Conservation (phyloP, 2,888 invertebrate genomes). For the Actias luna region DNA sequence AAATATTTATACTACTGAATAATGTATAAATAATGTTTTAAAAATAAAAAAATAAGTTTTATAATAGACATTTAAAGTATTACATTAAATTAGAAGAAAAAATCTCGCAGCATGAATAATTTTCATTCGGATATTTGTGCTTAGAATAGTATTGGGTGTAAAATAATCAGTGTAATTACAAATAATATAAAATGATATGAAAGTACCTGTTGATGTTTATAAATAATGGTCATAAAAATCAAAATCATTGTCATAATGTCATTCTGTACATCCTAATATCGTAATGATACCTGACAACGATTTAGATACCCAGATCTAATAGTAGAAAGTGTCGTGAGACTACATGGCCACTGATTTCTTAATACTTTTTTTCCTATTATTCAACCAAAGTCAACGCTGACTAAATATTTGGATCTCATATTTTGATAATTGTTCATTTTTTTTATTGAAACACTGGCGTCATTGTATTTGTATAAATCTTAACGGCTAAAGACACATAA, state of each 20-base stretch:
- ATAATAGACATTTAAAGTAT: background rate
- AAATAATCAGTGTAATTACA: background rate
- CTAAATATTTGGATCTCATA: background rate
- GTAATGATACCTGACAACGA: constrained; percentile 55
- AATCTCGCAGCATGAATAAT: background rate
- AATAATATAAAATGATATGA: background rate
- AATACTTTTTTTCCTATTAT: background rate
- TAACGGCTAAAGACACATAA: background rate
- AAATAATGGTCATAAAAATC: constrained; percentile 34
- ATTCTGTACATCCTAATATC: constrained; percentile 52
- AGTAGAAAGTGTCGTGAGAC: constrained; percentile 47
- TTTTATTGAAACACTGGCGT: background rate
- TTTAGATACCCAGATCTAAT: constrained; percentile 67
- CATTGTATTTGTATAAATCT: background rate
- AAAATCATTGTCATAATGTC: constrained; percentile 54
- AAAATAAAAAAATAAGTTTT: background rate
- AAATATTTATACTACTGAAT: background rate
- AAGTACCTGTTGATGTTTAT: background rate
- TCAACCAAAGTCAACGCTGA: background rate
- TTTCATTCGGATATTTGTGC: background rate
- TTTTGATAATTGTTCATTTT: background rate
- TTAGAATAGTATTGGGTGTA: background rate
- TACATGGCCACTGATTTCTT: background rate
- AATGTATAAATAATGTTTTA: background rate
- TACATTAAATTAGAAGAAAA: background rate